Evolutionary conservation across 2,797 vertebrate species (phyloP).

Genomic region (Novumbra hubbsi): DNA sequence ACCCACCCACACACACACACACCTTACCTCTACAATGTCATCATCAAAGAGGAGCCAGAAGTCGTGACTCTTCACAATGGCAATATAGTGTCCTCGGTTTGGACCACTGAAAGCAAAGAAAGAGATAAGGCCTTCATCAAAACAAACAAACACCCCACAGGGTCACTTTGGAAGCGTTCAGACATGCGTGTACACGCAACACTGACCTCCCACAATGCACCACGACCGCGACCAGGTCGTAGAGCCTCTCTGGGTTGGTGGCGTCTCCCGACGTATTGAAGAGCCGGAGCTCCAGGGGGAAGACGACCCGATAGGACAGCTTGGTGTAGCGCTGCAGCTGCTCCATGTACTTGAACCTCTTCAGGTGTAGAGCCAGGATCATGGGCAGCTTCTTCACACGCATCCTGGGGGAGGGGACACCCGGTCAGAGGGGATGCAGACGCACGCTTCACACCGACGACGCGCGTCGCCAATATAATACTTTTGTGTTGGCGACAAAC

Average conservation of each 20-base stretch:
- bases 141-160: background rate
- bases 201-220: constrained; percentile 86
- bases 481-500: background rate
- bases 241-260: constrained; percentile 85
- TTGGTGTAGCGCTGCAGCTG: constrained; percentile 89
- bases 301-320: constrained; percentile 86
- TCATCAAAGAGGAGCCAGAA: constrained; percentile 90
- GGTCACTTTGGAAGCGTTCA: background rate
- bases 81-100: constrained; percentile 87
- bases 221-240: constrained; percentile 85
- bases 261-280: constrained; percentile 88
- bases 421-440: background rate
- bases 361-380: constrained; percentile 87
- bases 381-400: constrained; percentile 84
- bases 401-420: constrained; percentile 14
- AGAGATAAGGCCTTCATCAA: constrained; percentile 7
- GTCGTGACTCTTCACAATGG: constrained; percentile 88
- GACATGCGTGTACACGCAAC: background rate
- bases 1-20: constrained; percentile 6
- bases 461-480: background rate
- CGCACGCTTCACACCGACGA: background rate
- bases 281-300: constrained; percentile 85
- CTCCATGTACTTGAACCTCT: constrained; percentile 90
- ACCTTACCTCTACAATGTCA: constrained; percentile 86
- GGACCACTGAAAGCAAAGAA: constrained; percentile 71